Conservation (phyloP, 2,113 vertebrate species). For the Crotophaga sulcirostris region DNA sequence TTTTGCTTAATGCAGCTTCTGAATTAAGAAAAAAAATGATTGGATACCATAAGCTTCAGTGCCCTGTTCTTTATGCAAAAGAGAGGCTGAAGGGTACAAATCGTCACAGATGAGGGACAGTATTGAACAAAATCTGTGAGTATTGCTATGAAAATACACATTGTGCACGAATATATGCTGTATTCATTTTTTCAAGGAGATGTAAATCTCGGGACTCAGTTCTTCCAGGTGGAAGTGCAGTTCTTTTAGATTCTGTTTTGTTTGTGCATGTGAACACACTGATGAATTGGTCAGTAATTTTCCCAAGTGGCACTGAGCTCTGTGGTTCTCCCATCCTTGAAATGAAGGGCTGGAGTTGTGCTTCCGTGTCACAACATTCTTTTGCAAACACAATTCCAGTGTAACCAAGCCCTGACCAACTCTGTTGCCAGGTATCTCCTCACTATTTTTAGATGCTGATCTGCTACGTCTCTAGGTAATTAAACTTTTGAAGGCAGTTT, state of each 20-base stretch:
- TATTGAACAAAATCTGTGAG: background rate
- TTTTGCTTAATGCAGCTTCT: background rate
- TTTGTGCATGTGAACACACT: background rate
- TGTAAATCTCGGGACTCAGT: fast-evolving
- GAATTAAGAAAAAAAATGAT: background rate
- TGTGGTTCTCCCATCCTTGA: background rate
- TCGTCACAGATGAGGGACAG: background rate
- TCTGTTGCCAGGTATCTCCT: background rate
- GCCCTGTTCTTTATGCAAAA: background rate
- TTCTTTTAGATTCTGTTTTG: background rate
- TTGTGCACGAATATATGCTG: background rate
- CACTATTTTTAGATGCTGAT: background rate
- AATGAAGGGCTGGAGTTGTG: background rate
- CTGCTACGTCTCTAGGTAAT: background rate
- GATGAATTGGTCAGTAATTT: background rate
- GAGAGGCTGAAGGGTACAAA: background rate
- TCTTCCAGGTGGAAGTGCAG: background rate
- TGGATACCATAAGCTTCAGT: background rate
- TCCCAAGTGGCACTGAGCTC: background rate
- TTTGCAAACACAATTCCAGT: background rate
- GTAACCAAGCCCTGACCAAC: background rate
- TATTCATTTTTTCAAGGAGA: background rate
- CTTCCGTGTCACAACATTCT: background rate
- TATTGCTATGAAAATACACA: background rate
- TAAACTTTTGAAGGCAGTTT: background rate